phyloP scores from a whole-genome alignment of 2,888 invertebrate species.

The Dyspetes luteomarginatus region DNA sequence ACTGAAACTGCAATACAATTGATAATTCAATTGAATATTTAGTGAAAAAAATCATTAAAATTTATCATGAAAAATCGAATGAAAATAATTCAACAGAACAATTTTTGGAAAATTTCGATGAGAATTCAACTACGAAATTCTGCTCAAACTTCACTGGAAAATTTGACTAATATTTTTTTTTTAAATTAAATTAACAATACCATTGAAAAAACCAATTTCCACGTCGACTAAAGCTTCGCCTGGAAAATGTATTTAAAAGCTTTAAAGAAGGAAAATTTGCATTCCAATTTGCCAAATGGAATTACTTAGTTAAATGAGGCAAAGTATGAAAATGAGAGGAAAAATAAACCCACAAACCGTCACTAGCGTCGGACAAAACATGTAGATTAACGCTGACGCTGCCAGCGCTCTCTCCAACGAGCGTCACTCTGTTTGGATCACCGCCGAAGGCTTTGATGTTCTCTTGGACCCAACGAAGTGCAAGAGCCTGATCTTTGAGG shows the following conservation, averaged over 20 bases:
- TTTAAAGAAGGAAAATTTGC: no score
- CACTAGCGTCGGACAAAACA: slow-evolving; percentile 61
- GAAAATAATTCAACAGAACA: neutral
- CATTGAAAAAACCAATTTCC: neutral
- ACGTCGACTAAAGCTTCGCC: no score
- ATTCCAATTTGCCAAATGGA: no score
- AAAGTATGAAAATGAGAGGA: slow-evolving; percentile 1
- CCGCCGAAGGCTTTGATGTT: slow-evolving; percentile 69
- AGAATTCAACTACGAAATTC: no score
- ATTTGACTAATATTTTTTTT: no score
- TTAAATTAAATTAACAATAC: neutral
- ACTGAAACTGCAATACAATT: neutral
- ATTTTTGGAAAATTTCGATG: neutral
- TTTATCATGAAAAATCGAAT: neutral
- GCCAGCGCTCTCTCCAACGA: slow-evolving; percentile 69
- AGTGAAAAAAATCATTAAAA: neutral
- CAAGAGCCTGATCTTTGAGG: slow-evolving; percentile 70
- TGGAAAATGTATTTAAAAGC: no score
- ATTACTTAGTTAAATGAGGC: no score
- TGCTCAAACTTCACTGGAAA: no score
- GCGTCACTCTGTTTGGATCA: slow-evolving; percentile 66
- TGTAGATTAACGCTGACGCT: slow-evolving; percentile 67
- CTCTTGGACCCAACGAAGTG: slow-evolving; percentile 68
- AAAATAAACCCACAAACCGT: slow-evolving; percentile 58
- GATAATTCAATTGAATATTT: neutral